These are phyloP conservation scores for Podarcis muralis DNA, from an alignment of 2,113 vertebrate genomes.

Conservation along the genomic window DNA sequence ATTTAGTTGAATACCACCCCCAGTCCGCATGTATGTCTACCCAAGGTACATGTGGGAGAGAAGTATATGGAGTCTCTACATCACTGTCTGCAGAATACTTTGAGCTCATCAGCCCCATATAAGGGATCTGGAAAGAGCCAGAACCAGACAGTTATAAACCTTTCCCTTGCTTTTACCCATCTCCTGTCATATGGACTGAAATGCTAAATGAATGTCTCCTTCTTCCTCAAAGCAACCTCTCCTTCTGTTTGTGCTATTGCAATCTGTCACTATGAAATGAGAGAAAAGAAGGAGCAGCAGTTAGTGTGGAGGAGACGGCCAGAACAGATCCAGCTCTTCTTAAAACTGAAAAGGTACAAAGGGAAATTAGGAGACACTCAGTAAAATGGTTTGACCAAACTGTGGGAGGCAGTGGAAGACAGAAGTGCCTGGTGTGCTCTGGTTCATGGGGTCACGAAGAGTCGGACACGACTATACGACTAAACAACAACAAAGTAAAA, in stretches of 20 bases:
- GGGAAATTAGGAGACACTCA: not conserved
- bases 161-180: not conserved
- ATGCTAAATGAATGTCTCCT: not conserved
- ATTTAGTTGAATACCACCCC: too few relatives aligned
- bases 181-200: not conserved
- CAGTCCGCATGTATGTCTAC: not conserved
- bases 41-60: not conserved
- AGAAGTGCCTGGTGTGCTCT: too few relatives aligned
- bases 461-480: too few relatives aligned
- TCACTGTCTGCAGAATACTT: not conserved
- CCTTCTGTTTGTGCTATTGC: slow-evolving; percentile 11
- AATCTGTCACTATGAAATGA: not conserved
- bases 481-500: not conserved
- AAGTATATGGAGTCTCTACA: not conserved
- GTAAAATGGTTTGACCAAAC: not conserved
- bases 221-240: not conserved
- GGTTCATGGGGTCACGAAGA: too few relatives aligned
- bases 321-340: not conserved
- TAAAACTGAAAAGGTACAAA: not conserved
- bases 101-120: not conserved
- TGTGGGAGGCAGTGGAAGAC: too few relatives aligned
- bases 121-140: too few relatives aligned
- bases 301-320: rapidly evolving
- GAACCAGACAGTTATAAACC: not conserved
- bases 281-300: not conserved